These are phyloP conservation scores for Caenorhabditis sp. DNA, from an alignment of 2,888 invertebrate genomes.

Conservation along the genomic window DNA sequence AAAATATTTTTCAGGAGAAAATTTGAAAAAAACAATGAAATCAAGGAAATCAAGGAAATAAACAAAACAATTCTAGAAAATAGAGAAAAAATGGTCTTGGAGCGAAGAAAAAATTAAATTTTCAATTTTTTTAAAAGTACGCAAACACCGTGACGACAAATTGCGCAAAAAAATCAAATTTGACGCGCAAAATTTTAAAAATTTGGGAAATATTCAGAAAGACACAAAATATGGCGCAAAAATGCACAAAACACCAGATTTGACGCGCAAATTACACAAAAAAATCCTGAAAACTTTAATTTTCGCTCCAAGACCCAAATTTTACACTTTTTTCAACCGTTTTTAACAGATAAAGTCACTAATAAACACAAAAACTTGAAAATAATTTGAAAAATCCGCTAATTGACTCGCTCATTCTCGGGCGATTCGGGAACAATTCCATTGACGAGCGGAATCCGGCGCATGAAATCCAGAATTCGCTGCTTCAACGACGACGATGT, in stretches of 20 bases:
- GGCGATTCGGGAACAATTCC: slow-evolving; percentile 66
- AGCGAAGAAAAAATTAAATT: too few relatives aligned
- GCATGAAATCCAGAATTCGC: slow-evolving; percentile 60
- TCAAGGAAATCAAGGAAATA: too few relatives aligned
- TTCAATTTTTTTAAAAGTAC: too few relatives aligned
- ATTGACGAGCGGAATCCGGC: slow-evolving; percentile 66
- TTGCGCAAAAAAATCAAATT: too few relatives aligned
- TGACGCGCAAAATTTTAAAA: too few relatives aligned
- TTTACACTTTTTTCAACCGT: too few relatives aligned
- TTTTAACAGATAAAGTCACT: not conserved
- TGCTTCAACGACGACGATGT: slow-evolving; percentile 58
- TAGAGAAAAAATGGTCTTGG: too few relatives aligned
- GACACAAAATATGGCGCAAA: not conserved
- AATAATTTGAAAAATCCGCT: too few relatives aligned
- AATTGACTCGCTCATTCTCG: slow-evolving; percentile 67
- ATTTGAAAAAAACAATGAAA: too few relatives aligned
- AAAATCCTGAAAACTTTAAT: not conserved
- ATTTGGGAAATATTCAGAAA: not conserved
- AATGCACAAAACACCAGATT: not conserved
- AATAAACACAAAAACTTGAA: not conserved
- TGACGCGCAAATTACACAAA: not conserved
- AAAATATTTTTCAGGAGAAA: too few relatives aligned
- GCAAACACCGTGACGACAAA: too few relatives aligned
- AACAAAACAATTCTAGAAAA: too few relatives aligned
- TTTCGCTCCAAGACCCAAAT: not conserved